phyloP scores from a whole-genome alignment of 2,113 vertebrate genomes.

The Ovis canadensis region DNA sequence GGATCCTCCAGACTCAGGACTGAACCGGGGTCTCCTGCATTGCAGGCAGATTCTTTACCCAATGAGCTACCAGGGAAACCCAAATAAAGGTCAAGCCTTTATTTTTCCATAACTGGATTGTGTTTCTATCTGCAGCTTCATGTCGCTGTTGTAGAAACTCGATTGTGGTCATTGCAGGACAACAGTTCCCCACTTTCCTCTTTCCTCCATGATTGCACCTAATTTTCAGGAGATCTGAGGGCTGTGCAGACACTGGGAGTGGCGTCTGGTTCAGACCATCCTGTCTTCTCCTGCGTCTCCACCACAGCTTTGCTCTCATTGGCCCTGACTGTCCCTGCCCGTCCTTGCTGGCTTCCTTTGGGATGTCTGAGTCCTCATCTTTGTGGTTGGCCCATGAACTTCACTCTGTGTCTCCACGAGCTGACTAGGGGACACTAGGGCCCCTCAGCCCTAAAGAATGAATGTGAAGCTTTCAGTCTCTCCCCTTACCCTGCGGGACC shows the following conservation, averaged over 20 bases:
- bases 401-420: background rate
- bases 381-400: background rate
- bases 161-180: background rate
- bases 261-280: background rate
- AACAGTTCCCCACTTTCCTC: background rate
- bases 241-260: background rate
- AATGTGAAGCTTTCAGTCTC: background rate
- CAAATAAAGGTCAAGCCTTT: background rate
- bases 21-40: background rate
- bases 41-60: background rate
- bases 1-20: background rate
- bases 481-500: background rate
- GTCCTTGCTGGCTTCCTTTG: background rate
- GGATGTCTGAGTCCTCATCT: background rate
- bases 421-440: background rate
- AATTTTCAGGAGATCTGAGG: background rate
- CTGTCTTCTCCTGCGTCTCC: background rate
- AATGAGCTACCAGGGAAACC: background rate
- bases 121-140: background rate
- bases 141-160: background rate
- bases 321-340: too few species aligned
- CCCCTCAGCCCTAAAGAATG: background rate
- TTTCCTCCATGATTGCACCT: background rate
- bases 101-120: background rate
- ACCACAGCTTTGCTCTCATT: accelerated